Evolutionary conservation across 2,797 vertebrate species (phyloP).

Genomic region (Liparis tanakae): DNA sequence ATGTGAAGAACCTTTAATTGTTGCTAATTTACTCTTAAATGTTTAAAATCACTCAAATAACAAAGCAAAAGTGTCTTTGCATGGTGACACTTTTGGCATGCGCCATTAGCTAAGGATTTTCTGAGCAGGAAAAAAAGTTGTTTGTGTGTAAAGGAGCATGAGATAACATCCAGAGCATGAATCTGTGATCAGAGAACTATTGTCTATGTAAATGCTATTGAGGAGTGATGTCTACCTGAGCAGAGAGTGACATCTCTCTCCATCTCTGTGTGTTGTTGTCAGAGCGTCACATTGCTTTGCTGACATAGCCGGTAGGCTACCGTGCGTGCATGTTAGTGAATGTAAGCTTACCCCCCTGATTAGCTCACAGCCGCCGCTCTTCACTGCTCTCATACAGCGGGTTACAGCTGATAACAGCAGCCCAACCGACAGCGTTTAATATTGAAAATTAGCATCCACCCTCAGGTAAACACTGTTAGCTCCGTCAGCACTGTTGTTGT

Average conservation of each 20-base stretch:
- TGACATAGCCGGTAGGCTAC: no score
- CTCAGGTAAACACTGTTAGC: no score
- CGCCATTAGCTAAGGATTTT: neutral
- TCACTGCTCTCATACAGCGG: no score
- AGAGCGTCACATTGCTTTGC: neutral
- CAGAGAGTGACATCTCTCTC: no score
- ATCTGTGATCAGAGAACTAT: neutral
- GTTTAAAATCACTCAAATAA: neutral
- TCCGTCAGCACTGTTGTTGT: no score
- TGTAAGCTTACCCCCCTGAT: no score
- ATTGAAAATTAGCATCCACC: no score
- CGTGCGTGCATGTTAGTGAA: no score
- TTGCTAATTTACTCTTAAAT: neutral
- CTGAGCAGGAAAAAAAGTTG: neutral
- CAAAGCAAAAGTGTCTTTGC: slow-evolving; percentile 28
- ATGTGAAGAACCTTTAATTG: neutral
- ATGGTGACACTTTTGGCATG: slow-evolving; percentile 21
- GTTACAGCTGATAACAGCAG: no score
- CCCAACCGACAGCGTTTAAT: no score
- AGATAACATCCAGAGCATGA: neutral
- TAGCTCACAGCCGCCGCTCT: no score
- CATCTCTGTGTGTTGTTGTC: neutral
- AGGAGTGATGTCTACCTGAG: neutral
- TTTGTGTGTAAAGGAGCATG: neutral
- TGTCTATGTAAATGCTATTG: neutral